Evolutionary conservation across 1,140 invertebrate species (phyloP), one percentile per base, ranked within the genome.

Genomic region (Schlechtendalia chinensis): DNA sequence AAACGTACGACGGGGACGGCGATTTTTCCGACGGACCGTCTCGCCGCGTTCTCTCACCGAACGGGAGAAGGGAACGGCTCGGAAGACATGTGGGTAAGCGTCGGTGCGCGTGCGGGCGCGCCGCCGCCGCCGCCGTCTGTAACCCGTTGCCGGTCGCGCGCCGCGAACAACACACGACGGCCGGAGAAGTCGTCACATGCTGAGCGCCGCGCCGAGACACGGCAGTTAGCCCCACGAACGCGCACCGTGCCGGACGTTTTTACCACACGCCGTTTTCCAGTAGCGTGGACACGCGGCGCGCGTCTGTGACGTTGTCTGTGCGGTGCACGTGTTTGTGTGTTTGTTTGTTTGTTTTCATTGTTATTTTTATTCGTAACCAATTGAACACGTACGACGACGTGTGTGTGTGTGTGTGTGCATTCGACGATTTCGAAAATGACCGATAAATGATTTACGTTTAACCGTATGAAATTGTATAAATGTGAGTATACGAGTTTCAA

Each of bases 221-320:
- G 75, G 75, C 75, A 79, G 75, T 79, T 61, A 50, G 75, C 39
- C 75, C 75, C 56, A 79, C 75, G 75, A 79, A 61, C 75, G 50
- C 75, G 75, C 58, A 79, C 58, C 75, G 75, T 14, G 19, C 50
- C 75, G 24, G 75, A 79, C 75, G 39, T 58, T 24, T 39, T 39
- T 32, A 45, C 47, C 56, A 61, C 61, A 12, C 29, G 27, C 74
- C 27, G 74, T 77, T 59, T 17, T 5, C n/a, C n/a, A n/a, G n/a
- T 5, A 14, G 47, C 58, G 67, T 50, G 0, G 1, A 53, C 56
- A 39, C 22, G 58, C 56, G n/a, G 58, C 56, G 74, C 74, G 74
- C 19, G 74, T 77, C 24, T 74, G 6, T 72, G 22, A 32, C 16
- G 50, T 12, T 74, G 17, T 58, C 22, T 61, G 74, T 45, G 54